Evolutionary conservation across 2,113 vertebrate species (phyloP).

Genomic region (Mormyrus iriodes): DNA sequence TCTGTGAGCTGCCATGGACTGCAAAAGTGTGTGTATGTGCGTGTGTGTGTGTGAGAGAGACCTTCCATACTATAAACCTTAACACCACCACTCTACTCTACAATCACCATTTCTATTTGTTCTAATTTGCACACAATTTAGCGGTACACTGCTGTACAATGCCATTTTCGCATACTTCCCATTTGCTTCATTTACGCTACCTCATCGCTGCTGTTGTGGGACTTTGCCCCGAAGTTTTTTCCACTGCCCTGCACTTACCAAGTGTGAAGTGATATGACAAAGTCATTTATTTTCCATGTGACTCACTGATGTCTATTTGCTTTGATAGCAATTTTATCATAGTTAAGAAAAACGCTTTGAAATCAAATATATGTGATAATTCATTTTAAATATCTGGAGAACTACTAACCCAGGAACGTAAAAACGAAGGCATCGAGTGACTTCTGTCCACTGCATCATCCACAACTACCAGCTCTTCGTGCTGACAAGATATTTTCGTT

Average conservation of each 20-base stretch:
- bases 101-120: not conserved
- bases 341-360: not conserved
- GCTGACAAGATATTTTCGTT: slow-evolving; percentile 43
- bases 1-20: slow-evolving; percentile 21
- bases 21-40: not conserved
- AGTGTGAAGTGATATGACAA: too few species aligned
- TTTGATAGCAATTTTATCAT: not conserved
- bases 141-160: not conserved
- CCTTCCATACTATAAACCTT: not conserved
- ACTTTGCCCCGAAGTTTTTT: too few species aligned
- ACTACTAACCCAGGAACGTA: not conserved
- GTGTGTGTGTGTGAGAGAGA: not conserved
- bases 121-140: not conserved
- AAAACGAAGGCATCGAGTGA: not conserved
- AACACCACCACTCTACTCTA: not conserved
- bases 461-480: not conserved
- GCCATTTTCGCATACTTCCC: not conserved
- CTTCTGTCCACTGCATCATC: not conserved
- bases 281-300: too few species aligned
- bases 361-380: not conserved
- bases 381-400: not conserved
- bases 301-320: not conserved
- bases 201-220: not conserved
- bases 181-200: not conserved
- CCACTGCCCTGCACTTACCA: not conserved